Base-by-base conservation (phyloP, 2,888 invertebrate species). In the Epinotia nisella region DNA sequence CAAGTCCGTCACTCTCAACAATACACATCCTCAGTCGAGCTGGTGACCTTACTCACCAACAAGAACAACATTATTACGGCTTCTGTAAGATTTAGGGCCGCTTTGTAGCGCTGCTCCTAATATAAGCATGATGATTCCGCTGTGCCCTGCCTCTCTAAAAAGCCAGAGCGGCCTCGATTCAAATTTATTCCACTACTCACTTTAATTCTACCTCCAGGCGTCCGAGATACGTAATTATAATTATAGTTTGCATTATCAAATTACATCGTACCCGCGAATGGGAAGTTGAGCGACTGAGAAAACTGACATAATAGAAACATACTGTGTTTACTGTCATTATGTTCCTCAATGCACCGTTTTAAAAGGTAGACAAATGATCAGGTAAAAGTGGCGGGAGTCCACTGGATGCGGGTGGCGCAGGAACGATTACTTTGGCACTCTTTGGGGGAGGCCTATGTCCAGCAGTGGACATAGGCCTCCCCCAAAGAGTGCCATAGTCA, bases 201-300 rank as follows among this genome's bases (percentile, higher is more conserved):
- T 67, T 62, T 64, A 64, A 65, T 71, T 66, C 51, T 59, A 64
- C 58, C 69, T 59, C 29, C 53, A 29, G 69, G 73, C 73, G 56
- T 15, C 35, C 49, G 51, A 55, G 60, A 55, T 60, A 71, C 55
- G 45, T 59, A 59, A 73, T 73, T 64, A 64, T 73, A 73, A 73
- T 69, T 69, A 73, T 53, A 73, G 68, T 69, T 64, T 19, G 62
- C 64, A 59, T 64, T 69, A 73, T 59, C 58, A 59, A 73, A 69
- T 73, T 69, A 69, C 39, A 69, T 55, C 58, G 64, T 41, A 10
- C n/a, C 19, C 11, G 58, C 21, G 55, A 60, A 69, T 53, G 49
- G 29, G 45, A 59, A n/a, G 49, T 68, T 9, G n/a, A 24, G 21
- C 21, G 51, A 29, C 21, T 51, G 35, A 17, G 55, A 56, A 45